Conservation (phyloP, 2,113 vertebrate genomes). For the Ciconia maguari region DNA sequence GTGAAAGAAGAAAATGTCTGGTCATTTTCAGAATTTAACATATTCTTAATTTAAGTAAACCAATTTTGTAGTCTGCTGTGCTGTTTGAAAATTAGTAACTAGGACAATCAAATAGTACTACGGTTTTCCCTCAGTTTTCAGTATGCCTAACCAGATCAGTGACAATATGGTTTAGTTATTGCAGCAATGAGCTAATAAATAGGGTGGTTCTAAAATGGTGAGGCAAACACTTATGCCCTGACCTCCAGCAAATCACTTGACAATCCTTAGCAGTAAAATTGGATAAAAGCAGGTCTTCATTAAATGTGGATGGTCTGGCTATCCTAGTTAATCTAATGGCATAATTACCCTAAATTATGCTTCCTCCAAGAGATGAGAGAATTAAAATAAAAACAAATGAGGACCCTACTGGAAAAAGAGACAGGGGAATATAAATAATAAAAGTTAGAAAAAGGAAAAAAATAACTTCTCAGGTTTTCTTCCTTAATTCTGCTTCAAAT, state of each 20-base stretch:
- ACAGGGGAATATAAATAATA: not conserved
- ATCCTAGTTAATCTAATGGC: not conserved
- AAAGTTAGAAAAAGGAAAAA: not conserved
- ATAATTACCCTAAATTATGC: not conserved
- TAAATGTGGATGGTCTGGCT: not conserved
- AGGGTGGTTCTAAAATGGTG: not conserved
- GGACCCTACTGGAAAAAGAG: not conserved
- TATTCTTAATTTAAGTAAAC: not conserved
- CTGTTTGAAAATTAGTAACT: not conserved
- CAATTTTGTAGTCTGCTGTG: not conserved
- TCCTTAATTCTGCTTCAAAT: not conserved
- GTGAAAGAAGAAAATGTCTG: conserved; percentile 20
- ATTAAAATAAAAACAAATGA: not conserved
- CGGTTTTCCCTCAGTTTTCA: not conserved
- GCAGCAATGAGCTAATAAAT: not conserved
- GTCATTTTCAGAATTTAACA: not conserved
- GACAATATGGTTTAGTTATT: not conserved
- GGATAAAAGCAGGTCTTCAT: not conserved
- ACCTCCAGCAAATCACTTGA: not conserved
- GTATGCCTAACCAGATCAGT: not conserved
- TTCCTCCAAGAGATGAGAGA: not conserved
- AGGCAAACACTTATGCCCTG: not conserved
- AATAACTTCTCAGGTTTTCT: not conserved
- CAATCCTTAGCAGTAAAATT: not conserved
- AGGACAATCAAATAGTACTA: not conserved